Evolutionary conservation across 2,797 vertebrate species (phyloP), one percentile per base, ranked within the genome.

Genomic region (Chrosomus eos): DNA sequence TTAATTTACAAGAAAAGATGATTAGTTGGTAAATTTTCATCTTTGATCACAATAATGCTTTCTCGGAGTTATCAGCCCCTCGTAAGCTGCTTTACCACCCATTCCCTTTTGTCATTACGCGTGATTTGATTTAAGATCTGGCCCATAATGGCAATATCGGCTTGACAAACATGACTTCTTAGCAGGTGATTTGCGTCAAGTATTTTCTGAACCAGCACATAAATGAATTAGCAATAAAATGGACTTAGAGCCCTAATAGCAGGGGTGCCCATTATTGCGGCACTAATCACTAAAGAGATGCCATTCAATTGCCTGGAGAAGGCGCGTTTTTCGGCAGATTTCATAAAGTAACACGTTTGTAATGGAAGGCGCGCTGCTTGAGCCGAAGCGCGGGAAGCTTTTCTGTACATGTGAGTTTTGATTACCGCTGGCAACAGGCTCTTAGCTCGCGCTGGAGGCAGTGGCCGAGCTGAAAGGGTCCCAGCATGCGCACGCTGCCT

Each of bases 201-300:
- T 97, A 94, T 94, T 95, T 79, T 97, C 97, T 97, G 96, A 98
- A 98, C 97, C 97, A 97, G 97, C 96, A 97, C 97, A 96, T 98
- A 97, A 97, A 97, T 98, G 97, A 99, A 98, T 99, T 97, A 98
- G 97, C 97, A 97, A 98, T 97, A 96, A 97, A 97, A 97, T 96
- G 97, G 97, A 97, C 97, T 98, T 97, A 97, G 96, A 93, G 83
- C 94, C 81, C 95, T 95, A 96, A 95, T 97, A 96, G 97, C 96
- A 92, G 97, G 98, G 96, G 96, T 96, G 95, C 96, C 97, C 96
- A 98, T 99, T 99, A 99, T 97, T 97, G 96, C 95, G 78, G 95
- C 95, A 95, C 96, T 99, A 99, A 99, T 99, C 98, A 98, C 97
- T 97, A 97, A 98, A 98, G 97, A 99, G 97, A 97, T 97, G 97